phyloP scores from a whole-genome alignment of 2,888 invertebrate species.

The Ypsolopha scabrella region DNA sequence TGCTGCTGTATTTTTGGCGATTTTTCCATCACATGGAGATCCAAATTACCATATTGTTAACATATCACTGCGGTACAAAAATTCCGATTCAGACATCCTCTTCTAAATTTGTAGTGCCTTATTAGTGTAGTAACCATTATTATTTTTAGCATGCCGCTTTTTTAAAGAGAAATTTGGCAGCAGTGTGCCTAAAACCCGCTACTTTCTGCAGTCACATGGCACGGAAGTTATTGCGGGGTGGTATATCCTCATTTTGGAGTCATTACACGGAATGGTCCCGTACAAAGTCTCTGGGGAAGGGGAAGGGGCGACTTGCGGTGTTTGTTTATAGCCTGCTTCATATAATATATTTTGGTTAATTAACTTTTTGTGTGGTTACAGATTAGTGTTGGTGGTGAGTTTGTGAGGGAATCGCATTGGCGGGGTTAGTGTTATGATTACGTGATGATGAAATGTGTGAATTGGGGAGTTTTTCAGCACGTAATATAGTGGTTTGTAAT shows the following conservation, averaged over 20 bases:
- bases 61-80: no score
- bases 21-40: no score
- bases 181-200: background rate
- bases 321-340: conserved; percentile 56
- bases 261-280: conserved; percentile 70
- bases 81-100: no score
- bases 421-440: conserved; percentile 31
- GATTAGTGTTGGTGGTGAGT: conserved; percentile 29
- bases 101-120: no score
- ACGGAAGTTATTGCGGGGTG: conserved; percentile 33
- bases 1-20: no score
- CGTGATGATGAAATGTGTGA: background rate
- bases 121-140: no score
- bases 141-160: no score
- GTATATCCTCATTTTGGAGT: conserved; percentile 66
- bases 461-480: background rate
- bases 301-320: conserved; percentile 47
- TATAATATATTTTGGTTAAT: conserved; percentile 61
- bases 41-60: no score
- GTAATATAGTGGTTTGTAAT: no score
- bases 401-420: conserved; percentile 28
- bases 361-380: conserved; percentile 61
- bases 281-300: conserved; percentile 51
- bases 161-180: no score
- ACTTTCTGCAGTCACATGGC: background rate